Conservation (phyloP, 2,797 vertebrate genomes). For the Sebastes vulpes region DNA sequence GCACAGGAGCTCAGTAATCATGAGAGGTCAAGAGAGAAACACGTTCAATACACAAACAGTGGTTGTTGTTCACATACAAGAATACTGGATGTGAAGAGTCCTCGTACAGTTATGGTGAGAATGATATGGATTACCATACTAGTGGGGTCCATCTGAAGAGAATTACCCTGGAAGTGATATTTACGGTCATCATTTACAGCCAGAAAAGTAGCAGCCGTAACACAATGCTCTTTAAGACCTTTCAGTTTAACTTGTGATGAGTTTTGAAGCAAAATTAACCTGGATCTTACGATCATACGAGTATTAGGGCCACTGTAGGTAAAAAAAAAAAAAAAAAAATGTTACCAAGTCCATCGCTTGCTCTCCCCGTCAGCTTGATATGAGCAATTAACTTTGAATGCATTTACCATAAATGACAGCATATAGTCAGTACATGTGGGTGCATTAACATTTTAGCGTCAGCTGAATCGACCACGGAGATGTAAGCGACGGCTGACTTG, state of each 20-base stretch:
- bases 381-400: background rate
- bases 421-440: background rate
- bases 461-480: background rate
- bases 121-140: background rate
- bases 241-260: background rate
- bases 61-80: background rate
- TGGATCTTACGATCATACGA: background rate
- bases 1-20: constrained; percentile 1
- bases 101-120: background rate
- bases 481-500: background rate
- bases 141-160: background rate
- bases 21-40: constrained; percentile 20
- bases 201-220: background rate
- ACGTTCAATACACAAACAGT: background rate
- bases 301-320: background rate
- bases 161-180: background rate
- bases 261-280: background rate
- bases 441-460: background rate
- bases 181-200: background rate
- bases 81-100: background rate
- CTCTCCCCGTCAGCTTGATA: background rate
- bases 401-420: background rate
- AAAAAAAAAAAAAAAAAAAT: background rate
- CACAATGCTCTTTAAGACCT: too few species aligned
- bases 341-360: background rate